A percentile compares a stretch with the other conserved stretches of the same genome.
Evolutionary conservation across 2,797 vertebrate species (phyloP).

Genomic region (Nyctalus aviator): DNA sequence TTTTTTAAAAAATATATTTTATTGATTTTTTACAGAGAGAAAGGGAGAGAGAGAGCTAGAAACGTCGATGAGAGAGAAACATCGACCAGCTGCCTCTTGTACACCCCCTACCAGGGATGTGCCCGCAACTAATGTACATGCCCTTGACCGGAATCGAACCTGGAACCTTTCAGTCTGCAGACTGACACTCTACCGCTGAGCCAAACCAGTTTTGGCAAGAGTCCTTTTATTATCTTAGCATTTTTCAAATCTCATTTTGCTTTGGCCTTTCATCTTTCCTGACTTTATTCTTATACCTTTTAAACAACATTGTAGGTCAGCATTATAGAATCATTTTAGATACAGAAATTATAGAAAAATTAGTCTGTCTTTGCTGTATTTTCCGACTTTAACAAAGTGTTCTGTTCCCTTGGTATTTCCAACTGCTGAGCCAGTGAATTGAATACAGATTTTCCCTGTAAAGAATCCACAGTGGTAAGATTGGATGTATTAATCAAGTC

Average conservation of each 20-base stretch:
- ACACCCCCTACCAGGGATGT: too few relatives aligned
- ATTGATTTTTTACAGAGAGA: too few relatives aligned
- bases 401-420: conserved; percentile 16
- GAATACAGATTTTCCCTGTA: conserved; percentile 52
- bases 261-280: conserved; percentile 42
- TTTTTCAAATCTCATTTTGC: conserved; percentile 39
- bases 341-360: background rate
- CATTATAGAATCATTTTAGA: conserved; percentile 33
- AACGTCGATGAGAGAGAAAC: too few relatives aligned
- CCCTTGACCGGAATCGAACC: too few relatives aligned
- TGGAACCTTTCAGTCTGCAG: too few relatives aligned
- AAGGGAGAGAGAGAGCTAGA: too few relatives aligned
- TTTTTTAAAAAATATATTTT: background rate
- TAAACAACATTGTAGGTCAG: background rate
- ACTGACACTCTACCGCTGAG: too few relatives aligned
- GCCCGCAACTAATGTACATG: too few relatives aligned
- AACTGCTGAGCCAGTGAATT: background rate
- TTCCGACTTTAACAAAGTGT: conserved; percentile 17
- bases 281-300: conserved; percentile 20
- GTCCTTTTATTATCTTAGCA: conserved; percentile 6
- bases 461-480: conserved; percentile 15
- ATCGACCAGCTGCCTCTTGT: too few relatives aligned
- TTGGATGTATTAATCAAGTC: conserved; percentile 46
- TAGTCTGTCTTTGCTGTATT: background rate
- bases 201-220: background rate